Evolutionary conservation across 2,888 invertebrate species (phyloP), one percentile per base, ranked within the genome.

Genomic region (Tetanocera ferruginea): DNA sequence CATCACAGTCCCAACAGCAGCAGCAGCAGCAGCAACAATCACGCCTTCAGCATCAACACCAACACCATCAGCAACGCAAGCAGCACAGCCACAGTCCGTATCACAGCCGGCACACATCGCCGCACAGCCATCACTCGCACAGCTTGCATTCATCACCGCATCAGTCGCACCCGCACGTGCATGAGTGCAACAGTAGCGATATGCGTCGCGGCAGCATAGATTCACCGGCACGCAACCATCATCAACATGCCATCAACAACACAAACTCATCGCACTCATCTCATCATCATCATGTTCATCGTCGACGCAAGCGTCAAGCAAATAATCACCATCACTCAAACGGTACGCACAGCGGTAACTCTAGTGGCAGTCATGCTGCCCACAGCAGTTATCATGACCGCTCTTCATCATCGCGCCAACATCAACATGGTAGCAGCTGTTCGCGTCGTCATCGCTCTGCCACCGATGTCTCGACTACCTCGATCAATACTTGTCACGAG

Each of bases 391-490:
- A 82, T 49, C 80, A 81, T 31, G 78, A 76, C 14, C 79, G 78
- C 23, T 31, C 74, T 11, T 23, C 74, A 1, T 43, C 43, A 11
- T 43, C 43, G 43, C 43, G 43, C 3, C 11, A 11, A 11, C 74
- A 78, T 5, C n/a, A 67, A 6, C 79, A 83, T 78, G 77, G 81
- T 57, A 76, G 79, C 25, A 79, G 80, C 77, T 88, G 89, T 78
- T 82, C 86, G 77, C 86, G 89, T 9, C 87, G 88, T 0, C 89
- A 89, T 82, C 88, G 89, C 64, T 90, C 90, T 0, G 87, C 87
- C 4, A 89, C 89, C 28, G 90, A 89, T 77, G 84, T 89, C 5
- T 89, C 90, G 43, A 86, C 86, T 74, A 85, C 86, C 11, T 88
- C 88, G 19, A 83, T 88, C 14, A 86, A 86, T 34, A 85, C 85